Conservation (phyloP, 35 echinoderm and acorn worm species). For the Stichopus chloronotus region DNA sequence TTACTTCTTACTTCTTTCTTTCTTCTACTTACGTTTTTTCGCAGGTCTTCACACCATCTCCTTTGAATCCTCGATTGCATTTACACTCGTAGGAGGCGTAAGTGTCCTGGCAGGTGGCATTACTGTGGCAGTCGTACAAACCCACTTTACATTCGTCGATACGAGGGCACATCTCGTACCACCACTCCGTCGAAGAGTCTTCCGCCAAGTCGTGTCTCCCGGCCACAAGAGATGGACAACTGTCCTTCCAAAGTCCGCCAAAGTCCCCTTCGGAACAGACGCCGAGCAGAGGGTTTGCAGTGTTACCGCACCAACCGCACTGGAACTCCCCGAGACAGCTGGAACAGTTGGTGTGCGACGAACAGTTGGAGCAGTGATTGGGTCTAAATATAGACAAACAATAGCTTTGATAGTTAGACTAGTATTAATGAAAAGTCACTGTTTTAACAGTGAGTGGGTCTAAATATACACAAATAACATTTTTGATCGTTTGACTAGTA, state of each 20-base stretch:
- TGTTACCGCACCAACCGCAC: slow-evolving; percentile 95
- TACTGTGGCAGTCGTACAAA: slow-evolving; percentile 67
- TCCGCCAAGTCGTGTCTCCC: slow-evolving; percentile 41
- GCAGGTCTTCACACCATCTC: slow-evolving; percentile 70
- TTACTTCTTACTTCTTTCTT: too few relatives aligned
- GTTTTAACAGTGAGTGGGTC: too few relatives aligned
- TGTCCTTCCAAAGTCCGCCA: slow-evolving; percentile 38
- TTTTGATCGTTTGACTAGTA: too few relatives aligned
- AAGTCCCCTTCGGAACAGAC: slow-evolving; percentile 78
- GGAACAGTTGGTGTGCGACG: slow-evolving; percentile 60
- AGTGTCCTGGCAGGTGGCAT: slow-evolving; percentile 81
- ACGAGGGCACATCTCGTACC: slow-evolving; percentile 70
- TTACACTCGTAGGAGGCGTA: slow-evolving; percentile 64
- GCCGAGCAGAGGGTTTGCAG: slow-evolving; percentile 67
- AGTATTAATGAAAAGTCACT: too few relatives aligned
- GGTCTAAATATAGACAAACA: background rate
- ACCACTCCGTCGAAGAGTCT: slow-evolving; percentile 71
- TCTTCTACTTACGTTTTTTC: slow-evolving; percentile 77
- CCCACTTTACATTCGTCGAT: slow-evolving; percentile 81
- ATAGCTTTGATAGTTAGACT: background rate
- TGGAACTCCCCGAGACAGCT: slow-evolving; percentile 78
- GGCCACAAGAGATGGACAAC: slow-evolving; percentile 55
- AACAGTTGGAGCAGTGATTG: slow-evolving; percentile 56
- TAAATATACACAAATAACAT: too few relatives aligned
- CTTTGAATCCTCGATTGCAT: slow-evolving; percentile 86